Conservation (phyloP, 2,113 vertebrate genomes). For the Eupsittula cactorum region DNA sequence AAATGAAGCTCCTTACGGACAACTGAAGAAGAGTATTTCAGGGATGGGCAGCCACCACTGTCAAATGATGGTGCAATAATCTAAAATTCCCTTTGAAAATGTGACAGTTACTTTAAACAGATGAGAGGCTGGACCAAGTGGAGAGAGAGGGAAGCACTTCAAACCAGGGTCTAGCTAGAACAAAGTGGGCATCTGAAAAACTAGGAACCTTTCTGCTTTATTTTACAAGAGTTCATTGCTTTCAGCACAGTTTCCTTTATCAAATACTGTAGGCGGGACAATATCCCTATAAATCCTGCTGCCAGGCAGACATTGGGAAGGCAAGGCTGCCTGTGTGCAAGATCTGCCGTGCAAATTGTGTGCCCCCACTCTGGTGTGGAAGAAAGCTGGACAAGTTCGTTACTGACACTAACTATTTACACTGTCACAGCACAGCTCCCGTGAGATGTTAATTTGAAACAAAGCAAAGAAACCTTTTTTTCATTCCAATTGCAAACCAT, state of each 20-base stretch:
- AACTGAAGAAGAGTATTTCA: background rate
- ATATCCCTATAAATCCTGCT: background rate
- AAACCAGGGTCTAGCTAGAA: background rate
- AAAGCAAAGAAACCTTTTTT: background rate
- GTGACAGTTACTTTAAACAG: background rate
- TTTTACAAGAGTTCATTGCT: background rate
- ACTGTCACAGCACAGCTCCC: background rate
- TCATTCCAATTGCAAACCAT: constrained; percentile 1
- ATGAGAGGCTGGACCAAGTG: background rate
- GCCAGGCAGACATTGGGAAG: background rate
- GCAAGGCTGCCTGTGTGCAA: background rate
- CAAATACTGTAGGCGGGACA: background rate
- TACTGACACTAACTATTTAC: background rate
- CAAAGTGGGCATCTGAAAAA: background rate
- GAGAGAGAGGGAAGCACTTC: background rate
- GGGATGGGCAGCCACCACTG: background rate
- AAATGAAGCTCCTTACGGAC: background rate
- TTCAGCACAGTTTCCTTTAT: background rate
- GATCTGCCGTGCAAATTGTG: background rate
- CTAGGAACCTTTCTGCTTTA: background rate
- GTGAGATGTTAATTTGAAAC: background rate
- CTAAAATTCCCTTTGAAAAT: background rate
- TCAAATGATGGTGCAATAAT: background rate
- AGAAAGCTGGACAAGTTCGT: background rate
- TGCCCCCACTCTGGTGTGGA: background rate